Conservation (phyloP, 2,888 invertebrate species). For the Carterocephalus palaemon region DNA sequence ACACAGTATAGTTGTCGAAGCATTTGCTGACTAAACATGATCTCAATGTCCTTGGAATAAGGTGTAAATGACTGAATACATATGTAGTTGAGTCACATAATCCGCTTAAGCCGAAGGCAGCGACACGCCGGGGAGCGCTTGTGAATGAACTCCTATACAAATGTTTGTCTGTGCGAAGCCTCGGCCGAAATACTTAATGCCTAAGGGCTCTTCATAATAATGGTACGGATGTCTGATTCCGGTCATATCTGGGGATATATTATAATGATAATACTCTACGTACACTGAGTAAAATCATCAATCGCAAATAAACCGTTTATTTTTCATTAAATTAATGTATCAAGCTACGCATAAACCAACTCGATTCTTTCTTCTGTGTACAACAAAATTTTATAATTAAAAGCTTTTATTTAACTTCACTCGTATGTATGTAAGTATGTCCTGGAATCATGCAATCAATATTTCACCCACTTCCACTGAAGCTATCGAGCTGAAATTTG, state of each 20-base stretch:
- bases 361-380: no score
- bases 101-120: background rate
- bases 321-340: no score
- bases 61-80: background rate
- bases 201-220: background rate
- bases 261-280: background rate
- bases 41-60: conserved; percentile 9
- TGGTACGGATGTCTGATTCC: background rate
- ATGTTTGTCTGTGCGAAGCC: conserved; percentile 25
- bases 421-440: no score
- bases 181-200: conserved; percentile 24
- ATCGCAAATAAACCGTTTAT: background rate
- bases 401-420: no score
- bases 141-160: conserved; percentile 25
- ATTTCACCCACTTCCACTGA: no score
- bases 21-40: conserved; percentile 3
- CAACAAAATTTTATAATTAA: no score
- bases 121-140: background rate
- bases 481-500: no score
- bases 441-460: no score
- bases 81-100: no score
- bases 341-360: no score
- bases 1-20: conserved; percentile 2
- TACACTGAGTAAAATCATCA: background rate
- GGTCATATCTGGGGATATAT: background rate